These are phyloP conservation scores for Tinea semifulvella DNA, from an alignment of 2,888 invertebrate species.

Conservation along the genomic window DNA sequence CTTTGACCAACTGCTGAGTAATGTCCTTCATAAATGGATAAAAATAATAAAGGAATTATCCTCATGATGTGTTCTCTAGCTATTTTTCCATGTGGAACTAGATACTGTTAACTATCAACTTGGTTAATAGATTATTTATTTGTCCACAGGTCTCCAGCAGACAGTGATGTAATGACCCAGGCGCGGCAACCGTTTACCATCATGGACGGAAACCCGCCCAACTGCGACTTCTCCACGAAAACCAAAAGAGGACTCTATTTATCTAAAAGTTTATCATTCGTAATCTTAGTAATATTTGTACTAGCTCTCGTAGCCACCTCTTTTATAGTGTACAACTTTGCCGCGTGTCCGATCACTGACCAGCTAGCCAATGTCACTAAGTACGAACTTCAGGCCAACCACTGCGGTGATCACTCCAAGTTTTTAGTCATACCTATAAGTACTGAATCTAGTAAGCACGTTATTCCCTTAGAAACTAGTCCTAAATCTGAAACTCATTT, in stretches of 20 bases:
- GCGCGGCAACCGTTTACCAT: slow-evolving; percentile 59
- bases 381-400: slow-evolving; percentile 38
- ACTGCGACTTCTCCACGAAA: slow-evolving; percentile 71
- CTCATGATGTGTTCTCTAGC: too few relatives aligned
- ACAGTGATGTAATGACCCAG: slow-evolving; percentile 58
- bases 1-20: too few relatives aligned
- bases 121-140: too few relatives aligned
- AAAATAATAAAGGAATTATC: too few relatives aligned
- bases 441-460: slow-evolving; percentile 45
- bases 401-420: slow-evolving; percentile 46
- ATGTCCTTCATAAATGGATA: too few relatives aligned
- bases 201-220: slow-evolving; percentile 69
- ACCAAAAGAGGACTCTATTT: slow-evolving; percentile 69
- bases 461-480: slow-evolving; percentile 40
- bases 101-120: too few relatives aligned
- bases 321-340: slow-evolving; percentile 79
- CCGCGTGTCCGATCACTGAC: slow-evolving; percentile 69
- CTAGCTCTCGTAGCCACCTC: slow-evolving; percentile 75
- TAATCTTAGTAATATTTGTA: slow-evolving; percentile 71
- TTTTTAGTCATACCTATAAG: slow-evolving; percentile 47
- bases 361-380: slow-evolving; percentile 53
- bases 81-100: too few relatives aligned
- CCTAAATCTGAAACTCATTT: slow-evolving; percentile 21
- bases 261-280: slow-evolving; percentile 69
- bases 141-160: slow-evolving; percentile 45